Conservation (phyloP, 92 coral and sea anemone species). For the Bergia puertoricense region DNA sequence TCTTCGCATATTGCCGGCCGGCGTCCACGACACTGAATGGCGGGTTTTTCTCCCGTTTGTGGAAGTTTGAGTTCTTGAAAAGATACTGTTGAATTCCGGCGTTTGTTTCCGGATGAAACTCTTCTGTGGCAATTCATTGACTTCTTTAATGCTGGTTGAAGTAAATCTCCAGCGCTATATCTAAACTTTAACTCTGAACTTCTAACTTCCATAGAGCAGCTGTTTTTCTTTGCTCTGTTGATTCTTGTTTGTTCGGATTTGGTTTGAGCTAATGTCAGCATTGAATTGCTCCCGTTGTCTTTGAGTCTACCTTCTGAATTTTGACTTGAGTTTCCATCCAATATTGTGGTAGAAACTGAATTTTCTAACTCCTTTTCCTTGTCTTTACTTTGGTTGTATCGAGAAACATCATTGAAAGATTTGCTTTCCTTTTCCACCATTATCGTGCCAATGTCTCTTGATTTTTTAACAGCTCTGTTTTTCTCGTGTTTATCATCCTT, state of each 20-base stretch:
- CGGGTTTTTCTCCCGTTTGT: slow-evolving; percentile 18
- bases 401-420: neutral
- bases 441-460: neutral
- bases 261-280: neutral
- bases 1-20: slow-evolving; percentile 66
- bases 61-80: slow-evolving; percentile 35
- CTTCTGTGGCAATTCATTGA: neutral
- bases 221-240: neutral
- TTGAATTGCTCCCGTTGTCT: neutral
- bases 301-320: neutral
- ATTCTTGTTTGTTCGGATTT: neutral
- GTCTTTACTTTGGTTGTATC: neutral
- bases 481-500: neutral
- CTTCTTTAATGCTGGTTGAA: slow-evolving; percentile 11
- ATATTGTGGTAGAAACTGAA: neutral
- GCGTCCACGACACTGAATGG: slow-evolving; percentile 39
- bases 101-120: neutral
- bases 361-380: neutral
- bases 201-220: neutral
- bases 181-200: slow-evolving; percentile 2
- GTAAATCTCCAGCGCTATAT: slow-evolving; percentile 38
- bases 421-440: neutral
- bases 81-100: slow-evolving; percentile 21
- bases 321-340: neutral
- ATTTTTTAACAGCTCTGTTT: neutral